A percentile compares a stretch with the other conserved stretches of the same genome.
These are phyloP conservation scores for Ectemnius lituratus DNA, from an alignment of 2,888 invertebrate species.

Conservation along the genomic window DNA sequence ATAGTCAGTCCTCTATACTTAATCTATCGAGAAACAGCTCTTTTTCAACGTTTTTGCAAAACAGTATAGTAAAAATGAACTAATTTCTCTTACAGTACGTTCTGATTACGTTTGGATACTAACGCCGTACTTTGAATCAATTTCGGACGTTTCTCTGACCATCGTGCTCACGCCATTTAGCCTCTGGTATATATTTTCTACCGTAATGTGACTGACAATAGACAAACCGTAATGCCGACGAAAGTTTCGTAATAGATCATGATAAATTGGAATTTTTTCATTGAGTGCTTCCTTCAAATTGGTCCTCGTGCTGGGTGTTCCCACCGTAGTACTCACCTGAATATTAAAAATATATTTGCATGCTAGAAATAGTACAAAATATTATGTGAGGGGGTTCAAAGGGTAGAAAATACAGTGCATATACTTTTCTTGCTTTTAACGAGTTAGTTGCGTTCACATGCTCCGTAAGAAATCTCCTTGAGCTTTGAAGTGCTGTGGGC, in stretches of 20 bases:
- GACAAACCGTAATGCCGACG: constrained; percentile 62
- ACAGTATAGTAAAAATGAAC: neutral
- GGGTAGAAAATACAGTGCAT: too few species aligned
- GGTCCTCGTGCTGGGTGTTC: constrained; percentile 65
- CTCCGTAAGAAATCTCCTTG: neutral
- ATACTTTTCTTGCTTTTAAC: too few species aligned
- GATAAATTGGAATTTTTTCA: constrained; percentile 71
- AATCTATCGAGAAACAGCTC: constrained; percentile 44
- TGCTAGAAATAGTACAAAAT: too few species aligned
- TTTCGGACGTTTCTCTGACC: constrained; percentile 68
- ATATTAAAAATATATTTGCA: constrained; percentile 8
- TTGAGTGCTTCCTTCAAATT: constrained; percentile 70
- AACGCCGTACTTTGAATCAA: constrained; percentile 65
- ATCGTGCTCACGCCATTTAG: constrained; percentile 63
- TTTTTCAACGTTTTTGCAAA: neutral
- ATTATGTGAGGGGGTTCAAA: too few species aligned
- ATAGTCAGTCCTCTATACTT: constrained; percentile 70
- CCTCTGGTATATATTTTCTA: constrained; percentile 69
- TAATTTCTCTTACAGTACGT: neutral
- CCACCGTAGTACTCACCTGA: constrained; percentile 61
- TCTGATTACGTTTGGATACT: constrained; percentile 11
- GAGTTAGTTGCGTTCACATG: neutral
- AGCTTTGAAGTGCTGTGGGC: neutral
- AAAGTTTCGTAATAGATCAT: constrained; percentile 68
- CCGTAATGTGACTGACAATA: constrained; percentile 65